Conservation (phyloP, 2,888 invertebrate species). For the Pedicia rivosa region DNA sequence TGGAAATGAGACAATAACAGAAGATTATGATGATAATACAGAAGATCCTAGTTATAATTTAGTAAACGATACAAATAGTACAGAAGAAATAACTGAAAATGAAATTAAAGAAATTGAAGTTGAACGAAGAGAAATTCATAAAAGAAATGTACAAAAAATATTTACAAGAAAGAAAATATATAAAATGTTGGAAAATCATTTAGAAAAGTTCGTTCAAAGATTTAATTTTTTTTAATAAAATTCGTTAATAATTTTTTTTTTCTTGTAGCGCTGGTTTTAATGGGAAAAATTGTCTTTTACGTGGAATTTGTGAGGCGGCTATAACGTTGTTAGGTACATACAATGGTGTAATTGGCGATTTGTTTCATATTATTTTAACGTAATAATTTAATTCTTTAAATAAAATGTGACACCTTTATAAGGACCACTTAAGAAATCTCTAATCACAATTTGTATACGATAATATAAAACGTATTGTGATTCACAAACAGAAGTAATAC, state of each 20-base stretch:
- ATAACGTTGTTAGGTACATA: constrained; percentile 33
- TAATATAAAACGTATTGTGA: no score
- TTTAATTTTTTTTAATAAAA: no score
- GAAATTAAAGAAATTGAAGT: neutral
- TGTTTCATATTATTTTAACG: constrained; percentile 44
- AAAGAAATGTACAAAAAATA: no score
- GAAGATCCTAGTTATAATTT: no score
- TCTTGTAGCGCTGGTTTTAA: constrained; percentile 33
- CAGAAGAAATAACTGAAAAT: no score
- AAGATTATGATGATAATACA: no score
- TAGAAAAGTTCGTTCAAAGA: constrained; percentile 30
- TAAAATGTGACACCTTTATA: no score
- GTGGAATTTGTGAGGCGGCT: constrained; percentile 43
- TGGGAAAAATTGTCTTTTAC: constrained; percentile 38
- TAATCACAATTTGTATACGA: no score
- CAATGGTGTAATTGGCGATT: constrained; percentile 41
- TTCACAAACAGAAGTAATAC: no score
- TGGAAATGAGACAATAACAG: neutral
- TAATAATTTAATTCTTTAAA: constrained; percentile 22
- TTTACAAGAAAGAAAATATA: constrained; percentile 35
- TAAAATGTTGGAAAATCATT: constrained; percentile 35
- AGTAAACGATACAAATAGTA: no score
- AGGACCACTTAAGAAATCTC: no score
- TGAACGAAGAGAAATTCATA: constrained; percentile 17
- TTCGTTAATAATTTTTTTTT: no score